A percentile compares a stretch with the other conserved stretches of the same genome.
phyloP scores from a whole-genome alignment of 2,888 invertebrate genomes.

The Leucophora obtusa region DNA sequence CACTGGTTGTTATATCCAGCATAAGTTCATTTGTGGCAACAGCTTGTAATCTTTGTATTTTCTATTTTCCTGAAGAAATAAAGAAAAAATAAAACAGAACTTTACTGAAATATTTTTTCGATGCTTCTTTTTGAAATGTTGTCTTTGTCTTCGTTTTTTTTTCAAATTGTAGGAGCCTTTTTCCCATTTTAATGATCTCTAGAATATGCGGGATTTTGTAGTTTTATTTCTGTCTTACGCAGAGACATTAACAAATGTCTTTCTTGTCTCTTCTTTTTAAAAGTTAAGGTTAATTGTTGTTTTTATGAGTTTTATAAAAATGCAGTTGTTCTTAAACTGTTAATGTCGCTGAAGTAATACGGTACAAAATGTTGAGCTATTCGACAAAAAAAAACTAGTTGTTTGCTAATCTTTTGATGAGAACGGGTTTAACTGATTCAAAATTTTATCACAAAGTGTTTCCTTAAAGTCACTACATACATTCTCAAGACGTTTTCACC shows the following conservation, averaged over 20 bases:
- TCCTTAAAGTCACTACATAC: too few species aligned
- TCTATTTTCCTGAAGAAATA: neutral
- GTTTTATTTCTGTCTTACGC: constrained; percentile 3
- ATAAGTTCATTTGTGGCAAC: constrained; percentile 1
- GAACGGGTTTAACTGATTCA: too few species aligned
- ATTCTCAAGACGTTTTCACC: too few species aligned
- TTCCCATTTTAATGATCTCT: constrained; percentile 21
- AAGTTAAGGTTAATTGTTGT: constrained; percentile 32
- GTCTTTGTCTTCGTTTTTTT: too few species aligned
- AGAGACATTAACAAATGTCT: neutral
- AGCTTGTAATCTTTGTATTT: neutral
- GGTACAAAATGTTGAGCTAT: too few species aligned
- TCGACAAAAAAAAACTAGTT: too few species aligned
- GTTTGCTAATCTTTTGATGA: too few species aligned
- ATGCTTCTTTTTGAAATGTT: neutral
- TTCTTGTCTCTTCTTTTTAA: constrained; percentile 14
- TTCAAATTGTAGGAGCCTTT: constrained; percentile 2
- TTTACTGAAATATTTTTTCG: neutral
- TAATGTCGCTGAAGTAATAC: neutral
- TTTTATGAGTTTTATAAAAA: constrained; percentile 2
- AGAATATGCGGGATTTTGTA: constrained; percentile 33
- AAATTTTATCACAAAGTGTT: too few species aligned
- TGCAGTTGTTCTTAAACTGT: constrained; percentile 24
- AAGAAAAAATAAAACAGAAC: too few species aligned
- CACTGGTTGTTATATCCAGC: neutral